Conservation (phyloP, 2,113 vertebrate genomes). For the Myrmecophaga tridactyla region DNA sequence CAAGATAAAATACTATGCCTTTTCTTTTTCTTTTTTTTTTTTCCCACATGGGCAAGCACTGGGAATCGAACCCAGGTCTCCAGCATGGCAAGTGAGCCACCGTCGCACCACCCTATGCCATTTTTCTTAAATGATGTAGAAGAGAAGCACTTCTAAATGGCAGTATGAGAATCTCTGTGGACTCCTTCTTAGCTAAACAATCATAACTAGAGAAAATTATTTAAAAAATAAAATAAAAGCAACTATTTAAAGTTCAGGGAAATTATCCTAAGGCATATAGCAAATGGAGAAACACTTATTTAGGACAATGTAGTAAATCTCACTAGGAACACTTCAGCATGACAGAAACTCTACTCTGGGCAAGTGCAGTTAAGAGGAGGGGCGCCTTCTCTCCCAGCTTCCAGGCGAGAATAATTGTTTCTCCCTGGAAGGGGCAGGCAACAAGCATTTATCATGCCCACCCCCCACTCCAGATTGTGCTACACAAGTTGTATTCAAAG, state of each 20-base stretch:
- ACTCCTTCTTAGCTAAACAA: neutral
- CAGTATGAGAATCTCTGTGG: neutral
- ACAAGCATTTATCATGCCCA: neutral
- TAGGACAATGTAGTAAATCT: constrained; percentile 10
- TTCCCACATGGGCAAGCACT: too few species aligned
- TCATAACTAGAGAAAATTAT: neutral
- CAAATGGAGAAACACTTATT: constrained; percentile 43
- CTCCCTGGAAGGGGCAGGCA: neutral
- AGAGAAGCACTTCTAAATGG: constrained; percentile 4
- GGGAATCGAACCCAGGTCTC: too few species aligned
- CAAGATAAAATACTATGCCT: constrained; percentile 12
- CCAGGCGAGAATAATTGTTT: neutral
- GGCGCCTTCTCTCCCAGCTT: neutral
- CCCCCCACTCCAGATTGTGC: neutral
- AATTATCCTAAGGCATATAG: neutral
- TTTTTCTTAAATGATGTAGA: neutral
- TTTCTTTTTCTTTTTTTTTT: too few species aligned
- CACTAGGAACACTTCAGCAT: neutral
- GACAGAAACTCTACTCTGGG: neutral
- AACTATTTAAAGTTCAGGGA: neutral
- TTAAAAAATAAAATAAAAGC: neutral
- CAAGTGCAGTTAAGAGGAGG: neutral
- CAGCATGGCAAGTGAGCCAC: too few species aligned
- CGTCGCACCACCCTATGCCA: too few species aligned
- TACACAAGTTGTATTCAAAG: neutral